Base-by-base conservation (phyloP, 2,113 vertebrate genomes). In the Sander lucioperca region DNA sequence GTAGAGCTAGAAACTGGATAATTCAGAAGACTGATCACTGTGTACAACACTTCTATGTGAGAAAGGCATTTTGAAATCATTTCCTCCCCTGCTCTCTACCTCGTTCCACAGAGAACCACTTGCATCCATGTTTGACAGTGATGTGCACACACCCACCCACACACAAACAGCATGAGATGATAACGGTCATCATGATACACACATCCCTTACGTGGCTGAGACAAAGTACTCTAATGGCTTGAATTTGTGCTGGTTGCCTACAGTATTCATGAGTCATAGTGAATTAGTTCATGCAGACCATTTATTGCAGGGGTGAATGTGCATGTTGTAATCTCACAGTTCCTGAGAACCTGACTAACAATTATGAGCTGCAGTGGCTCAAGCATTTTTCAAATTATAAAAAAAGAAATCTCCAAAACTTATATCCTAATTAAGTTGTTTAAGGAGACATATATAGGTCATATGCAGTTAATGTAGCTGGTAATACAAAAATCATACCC, bases 181-280 rank as follows among this genome's bases (percentile, higher is more conserved):
- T 83, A 75, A 43, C 4, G 19, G 67, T 66, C 64, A 71, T 66
- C 64, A 71, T 86, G 77, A 81, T 82, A 74, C 66, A 74, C 74
- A 63, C 61, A 48, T 77, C 62, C 61, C 75, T 86, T 63, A 63
- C 45, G 30, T 69, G 47, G 53, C 56, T 69, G 23, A 72, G 57
- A 86, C 30, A 76, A 81, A 81, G 57, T 69, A 71, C 61, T 69
- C 68, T 81, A 80, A 79, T 75, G 36, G 67, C 78, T 81, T 79
- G 57, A 25, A 36, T 86, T 80, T 82, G 73, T 80, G 69, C 70
- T 69, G 69, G 69, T 58, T 88, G 69, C 87, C 81, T 77, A 54
- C 72, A 83, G 82, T 86, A 82, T 80, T 79, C 45, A 77, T 89
- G 86, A 89, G 75, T 89, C 90, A 91, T 13, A 47, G 68, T 82